Percentiles rank a stretch among this genome's conserved stretches.
phyloP scores from a whole-genome alignment of 2,113 vertebrate genomes.

The Ctenomys sociabilis region DNA sequence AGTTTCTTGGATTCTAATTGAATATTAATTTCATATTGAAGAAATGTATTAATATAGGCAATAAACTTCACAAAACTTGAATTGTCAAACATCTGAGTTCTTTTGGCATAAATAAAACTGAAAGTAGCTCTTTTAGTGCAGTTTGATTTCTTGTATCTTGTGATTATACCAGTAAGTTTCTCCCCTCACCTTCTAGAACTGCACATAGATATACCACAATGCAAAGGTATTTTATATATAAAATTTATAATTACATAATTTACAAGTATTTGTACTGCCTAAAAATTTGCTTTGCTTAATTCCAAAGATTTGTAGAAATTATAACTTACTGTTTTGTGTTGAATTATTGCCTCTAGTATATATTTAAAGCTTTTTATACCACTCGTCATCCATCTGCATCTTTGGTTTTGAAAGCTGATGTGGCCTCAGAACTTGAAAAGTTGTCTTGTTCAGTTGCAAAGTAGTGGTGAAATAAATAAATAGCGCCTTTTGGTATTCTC shows the following conservation, averaged over 20 bases:
- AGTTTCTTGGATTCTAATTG: conserved; percentile 16
- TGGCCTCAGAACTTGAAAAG: conserved; percentile 19
- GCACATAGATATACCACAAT: not conserved
- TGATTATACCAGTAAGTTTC: conserved; percentile 37
- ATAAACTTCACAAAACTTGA: not conserved
- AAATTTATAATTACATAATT: conserved; percentile 18
- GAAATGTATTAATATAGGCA: not conserved
- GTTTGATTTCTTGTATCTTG: not conserved
- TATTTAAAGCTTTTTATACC: not conserved
- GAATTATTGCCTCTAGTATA: not conserved
- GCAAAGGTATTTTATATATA: conserved; percentile 48
- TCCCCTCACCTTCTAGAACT: conserved; percentile 37
- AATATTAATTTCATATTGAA: conserved; percentile 46
- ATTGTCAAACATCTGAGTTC: conserved; percentile 20
- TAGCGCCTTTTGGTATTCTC: conserved; percentile 5
- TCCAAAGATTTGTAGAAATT: conserved; percentile 20
- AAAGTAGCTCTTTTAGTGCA: not conserved
- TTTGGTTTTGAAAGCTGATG: conserved; percentile 29
- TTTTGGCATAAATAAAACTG: not conserved
- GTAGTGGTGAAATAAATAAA: conserved; percentile 10
- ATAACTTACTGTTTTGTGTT: conserved; percentile 37
- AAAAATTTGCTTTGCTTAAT: conserved; percentile 25
- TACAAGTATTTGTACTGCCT: conserved; percentile 32
- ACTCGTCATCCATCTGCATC: not conserved
- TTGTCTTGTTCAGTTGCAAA: conserved; percentile 24